These are phyloP conservation scores for Standfussiana lucernea DNA, from an alignment of 2,888 invertebrate genomes.

Conservation along the genomic window DNA sequence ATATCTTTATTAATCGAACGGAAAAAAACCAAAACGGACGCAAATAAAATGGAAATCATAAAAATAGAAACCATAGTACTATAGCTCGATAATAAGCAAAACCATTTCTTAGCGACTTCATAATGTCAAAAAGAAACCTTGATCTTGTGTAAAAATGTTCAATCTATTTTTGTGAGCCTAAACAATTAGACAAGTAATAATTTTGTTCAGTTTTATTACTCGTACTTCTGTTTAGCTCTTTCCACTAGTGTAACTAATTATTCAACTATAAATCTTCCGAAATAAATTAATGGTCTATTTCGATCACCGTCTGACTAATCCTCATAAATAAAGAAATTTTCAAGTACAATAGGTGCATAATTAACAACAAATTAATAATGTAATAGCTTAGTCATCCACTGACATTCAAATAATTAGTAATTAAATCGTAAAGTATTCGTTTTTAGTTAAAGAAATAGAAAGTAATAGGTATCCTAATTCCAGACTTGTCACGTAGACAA, in stretches of 20 bases:
- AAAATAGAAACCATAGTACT: not conserved
- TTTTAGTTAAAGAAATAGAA: not conserved
- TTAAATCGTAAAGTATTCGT: conserved; percentile 7
- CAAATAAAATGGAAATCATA: not conserved
- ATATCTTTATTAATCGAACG: conserved; percentile 4
- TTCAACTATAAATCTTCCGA: not conserved
- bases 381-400: conserved; percentile 47
- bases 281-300: not conserved
- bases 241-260: not conserved
- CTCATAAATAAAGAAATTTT: conserved; percentile 29
- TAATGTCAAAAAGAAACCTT: not conserved
- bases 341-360: conserved; percentile 34
- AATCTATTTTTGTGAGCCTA: not conserved
- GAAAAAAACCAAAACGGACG: conserved; percentile 6
- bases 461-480: not conserved
- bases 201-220: not conserved
- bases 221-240: not conserved
- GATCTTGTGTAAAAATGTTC: not conserved
- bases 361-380: conserved; percentile 40
- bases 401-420: conserved; percentile 25
- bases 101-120: not conserved
- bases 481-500: not conserved
- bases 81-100: not conserved
- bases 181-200: not conserved
- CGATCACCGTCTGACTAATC: conserved; percentile 30